Evolutionary conservation across 2,113 vertebrate species (phyloP), one percentile per base, ranked within the genome.

Genomic region (Nothoprocta pentlandii): DNA sequence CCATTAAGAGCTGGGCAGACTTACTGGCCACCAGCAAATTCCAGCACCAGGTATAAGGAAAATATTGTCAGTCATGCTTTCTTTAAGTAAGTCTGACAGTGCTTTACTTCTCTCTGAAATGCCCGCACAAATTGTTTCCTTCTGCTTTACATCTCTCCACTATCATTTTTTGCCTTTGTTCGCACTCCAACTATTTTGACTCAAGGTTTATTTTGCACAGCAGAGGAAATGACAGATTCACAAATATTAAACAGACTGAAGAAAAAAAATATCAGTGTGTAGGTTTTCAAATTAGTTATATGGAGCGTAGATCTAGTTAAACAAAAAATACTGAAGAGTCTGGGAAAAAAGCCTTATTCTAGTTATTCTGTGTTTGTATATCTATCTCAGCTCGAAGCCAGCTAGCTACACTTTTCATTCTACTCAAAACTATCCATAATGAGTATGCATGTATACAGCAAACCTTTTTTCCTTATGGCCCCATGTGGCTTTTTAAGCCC

Each of bases 401-500:
- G 26, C 28, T 75, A 91, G 36, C 62, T 78, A 78, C 1, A 80
- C 34, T 56, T 93, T 81, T 87, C 61, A 39, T 89, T 77, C 62
- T 62, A 56, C 53, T 71, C 85, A 54, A 94, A 92, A 83, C 67
- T 92, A 79, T 67, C 87, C 63, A 82, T 47, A 89, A 92, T 34
- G 26, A 80, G 46, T 82, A 70, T 21, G 91, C 67, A 58, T 16
- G 11, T 77, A 84, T 58, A 89, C 44, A 58, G 69, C 78, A 87
- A 91, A 49, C 76, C 51, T 19, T 80, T 90, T 81, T 64, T 36
- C 44, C 34, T 47, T 47, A 36, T 84, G 74, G 87, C 30, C 87
- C 62, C 84, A 34, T 63, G 71, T 74, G 63, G 84, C 59, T 91
- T 96, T 93, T 93, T 63, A 93, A 94, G 81, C 39, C 46, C 71